phyloP scores from a whole-genome alignment of 1,140 invertebrate species.

The Drosophila fuyamai region DNA sequence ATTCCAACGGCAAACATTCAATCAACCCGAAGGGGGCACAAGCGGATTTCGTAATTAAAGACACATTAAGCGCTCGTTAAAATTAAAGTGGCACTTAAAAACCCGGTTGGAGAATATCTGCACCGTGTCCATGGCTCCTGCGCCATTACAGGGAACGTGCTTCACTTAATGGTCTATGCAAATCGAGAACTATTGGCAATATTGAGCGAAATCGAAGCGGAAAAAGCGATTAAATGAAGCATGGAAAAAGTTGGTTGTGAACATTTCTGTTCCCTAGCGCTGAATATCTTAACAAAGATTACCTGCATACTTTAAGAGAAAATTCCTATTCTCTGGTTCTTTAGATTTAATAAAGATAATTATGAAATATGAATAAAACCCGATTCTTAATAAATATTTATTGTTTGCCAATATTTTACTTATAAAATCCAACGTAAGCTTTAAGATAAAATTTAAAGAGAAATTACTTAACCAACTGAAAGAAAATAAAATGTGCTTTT shows the following conservation, averaged over 20 bases:
- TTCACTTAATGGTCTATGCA: slow-evolving; percentile 32
- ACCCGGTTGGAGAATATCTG: slow-evolving; percentile 12
- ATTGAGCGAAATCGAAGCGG: slow-evolving; percentile 7
- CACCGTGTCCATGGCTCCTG: slow-evolving; percentile 14
- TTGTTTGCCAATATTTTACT: no score
- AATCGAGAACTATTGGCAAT: slow-evolving; percentile 43
- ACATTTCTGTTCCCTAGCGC: neutral
- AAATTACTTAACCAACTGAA: neutral
- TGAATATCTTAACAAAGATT: neutral
- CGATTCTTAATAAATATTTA: no score
- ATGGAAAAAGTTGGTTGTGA: neutral
- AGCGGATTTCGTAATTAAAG: slow-evolving; percentile 67
- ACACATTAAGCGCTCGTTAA: slow-evolving; percentile 74
- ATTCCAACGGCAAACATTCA: slow-evolving; percentile 71
- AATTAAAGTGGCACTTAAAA: slow-evolving; percentile 68
- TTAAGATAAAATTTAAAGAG: no score
- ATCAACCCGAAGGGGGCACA: slow-evolving; percentile 52
- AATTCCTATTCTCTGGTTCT: no score
- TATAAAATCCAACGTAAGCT: no score
- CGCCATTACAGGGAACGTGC: slow-evolving; percentile 10
- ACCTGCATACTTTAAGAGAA: neutral
- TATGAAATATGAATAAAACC: no score
- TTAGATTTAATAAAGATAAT: no score
- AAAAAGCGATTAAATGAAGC: slow-evolving; percentile 26
- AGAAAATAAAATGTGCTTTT: neutral